Evolutionary conservation across 2,888 invertebrate genomes (phyloP), one percentile per base, ranked within the genome.

Genomic region (Athalia cordata): DNA sequence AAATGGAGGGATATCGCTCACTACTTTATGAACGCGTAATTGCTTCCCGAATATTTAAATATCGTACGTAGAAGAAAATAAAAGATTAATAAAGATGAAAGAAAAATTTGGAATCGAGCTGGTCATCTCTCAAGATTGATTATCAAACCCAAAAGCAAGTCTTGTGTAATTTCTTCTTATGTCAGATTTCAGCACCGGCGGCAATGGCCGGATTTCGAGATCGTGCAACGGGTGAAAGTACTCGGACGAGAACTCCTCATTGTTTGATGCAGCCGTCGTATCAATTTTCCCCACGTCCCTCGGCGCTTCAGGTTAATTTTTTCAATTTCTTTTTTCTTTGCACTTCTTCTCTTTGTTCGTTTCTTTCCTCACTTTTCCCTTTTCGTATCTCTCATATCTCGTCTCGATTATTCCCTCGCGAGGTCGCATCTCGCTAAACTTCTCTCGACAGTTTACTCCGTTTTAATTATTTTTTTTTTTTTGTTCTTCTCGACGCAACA

Each of bases 171-270:
- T 59, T 59, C 13, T 59, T 72, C 72, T 72, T 72, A 59, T 72
- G 59, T 77, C 77, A 57, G 66, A 65, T 15, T 57, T 45, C 13
- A n/a, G 66, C 77, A 57, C 47, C 47, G 15, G 45, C 47, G 66
- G 77, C 66, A 57, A 77, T 77, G 77, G 59, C 66, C 77, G 77
- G 15, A 77, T 77, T 77, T 59, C 55, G 57, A 59, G 52, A 52
- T 65, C 55, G 49, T 62, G 45, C 49, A 52, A 52, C 43, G 15
- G 65, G 77, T 77, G 77, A 77, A 77, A 77, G 77, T 77, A 59
- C 59, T 59, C 59, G 15, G 45, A 45, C 4, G 65, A 67, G 66
- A 77, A 66, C 45, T 52, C 67, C 59, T 77, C 66, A 50, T 77
- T 77, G 77, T 77, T 67, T 67, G 47, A 47, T 15, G 59, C 47